Percentiles rank a stretch among this genome's conserved stretches.
phyloP scores from a whole-genome alignment of 2,888 invertebrate genomes.

The Rhagophthalmus giganteus region DNA sequence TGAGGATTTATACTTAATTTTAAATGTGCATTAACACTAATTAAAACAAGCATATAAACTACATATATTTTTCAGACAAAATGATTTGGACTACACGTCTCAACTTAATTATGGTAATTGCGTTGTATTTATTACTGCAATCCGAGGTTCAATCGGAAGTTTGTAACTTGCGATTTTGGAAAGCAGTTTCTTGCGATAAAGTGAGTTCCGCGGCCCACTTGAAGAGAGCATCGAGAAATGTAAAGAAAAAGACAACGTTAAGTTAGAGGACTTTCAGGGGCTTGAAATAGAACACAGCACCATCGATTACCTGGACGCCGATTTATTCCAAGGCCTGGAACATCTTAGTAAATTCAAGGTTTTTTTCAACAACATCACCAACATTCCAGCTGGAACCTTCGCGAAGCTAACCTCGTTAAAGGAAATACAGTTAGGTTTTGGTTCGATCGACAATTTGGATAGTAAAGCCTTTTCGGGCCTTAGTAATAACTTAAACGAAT shows the following conservation, averaged over 20 bases:
- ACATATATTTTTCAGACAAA: too few species aligned
- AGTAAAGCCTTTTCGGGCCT: slow-evolving; percentile 11
- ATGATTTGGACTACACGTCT: too few species aligned
- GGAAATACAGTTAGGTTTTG: slow-evolving; percentile 7
- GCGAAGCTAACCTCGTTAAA: slow-evolving; percentile 2
- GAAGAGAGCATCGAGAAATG: neutral
- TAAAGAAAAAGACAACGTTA: neutral
- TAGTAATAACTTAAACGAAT: too few species aligned
- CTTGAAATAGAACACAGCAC: slow-evolving; percentile 8
- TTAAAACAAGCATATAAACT: too few species aligned
- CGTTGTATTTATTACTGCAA: too few species aligned
- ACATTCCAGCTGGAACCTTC: slow-evolving; percentile 3
- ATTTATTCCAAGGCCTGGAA: slow-evolving; percentile 1
- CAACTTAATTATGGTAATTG: too few species aligned
- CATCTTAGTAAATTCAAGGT: slow-evolving; percentile 2
- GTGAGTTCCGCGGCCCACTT: slow-evolving; percentile 2
- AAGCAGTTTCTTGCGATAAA: slow-evolving; percentile 5
- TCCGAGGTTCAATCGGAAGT: neutral
- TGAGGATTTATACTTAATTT: too few species aligned
- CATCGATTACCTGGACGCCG: slow-evolving; percentile 3
- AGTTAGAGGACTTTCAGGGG: slow-evolving; percentile 4
- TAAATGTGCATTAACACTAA: too few species aligned
- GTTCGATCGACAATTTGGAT: slow-evolving; percentile 7
- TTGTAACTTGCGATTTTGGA: slow-evolving; percentile 6
- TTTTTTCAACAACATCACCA: slow-evolving; percentile 3